Conservation (phyloP, 2,888 invertebrate genomes). For the Lymantria monacha region DNA sequence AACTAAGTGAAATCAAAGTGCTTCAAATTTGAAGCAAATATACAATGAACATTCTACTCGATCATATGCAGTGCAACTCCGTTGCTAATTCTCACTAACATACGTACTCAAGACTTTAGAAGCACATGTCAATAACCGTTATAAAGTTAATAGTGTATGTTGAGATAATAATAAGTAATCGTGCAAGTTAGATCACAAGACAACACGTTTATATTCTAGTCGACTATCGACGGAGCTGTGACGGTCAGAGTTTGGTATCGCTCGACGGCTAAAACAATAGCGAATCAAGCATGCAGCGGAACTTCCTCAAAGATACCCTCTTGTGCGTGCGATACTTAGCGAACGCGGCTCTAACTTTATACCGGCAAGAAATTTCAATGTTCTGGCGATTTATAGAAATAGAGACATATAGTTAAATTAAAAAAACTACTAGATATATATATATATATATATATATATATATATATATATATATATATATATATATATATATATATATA, state of each 20-base stretch:
- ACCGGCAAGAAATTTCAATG: constrained; percentile 57
- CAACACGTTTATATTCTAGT: constrained; percentile 62
- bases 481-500: too few species aligned
- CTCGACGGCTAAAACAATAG: constrained; percentile 72
- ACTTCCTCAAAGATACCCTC: constrained; percentile 76
- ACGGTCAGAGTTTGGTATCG: constrained; percentile 68
- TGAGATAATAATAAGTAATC: constrained; percentile 72
- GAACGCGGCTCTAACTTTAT: constrained; percentile 71
- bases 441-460: too few species aligned
- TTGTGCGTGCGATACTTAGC: constrained; percentile 75
- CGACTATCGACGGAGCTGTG: constrained; percentile 41
- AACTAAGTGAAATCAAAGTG: too few species aligned
- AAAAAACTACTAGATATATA: too few species aligned
- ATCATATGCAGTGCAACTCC: constrained; percentile 10
- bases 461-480: too few species aligned
- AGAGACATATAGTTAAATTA: too few species aligned
- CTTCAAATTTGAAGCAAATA: too few species aligned
- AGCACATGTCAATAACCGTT: constrained; percentile 58
- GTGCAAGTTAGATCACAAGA: constrained; percentile 59
- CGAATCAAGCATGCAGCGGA: constrained; percentile 79
- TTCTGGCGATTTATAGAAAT: too few species aligned
- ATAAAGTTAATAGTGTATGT: constrained; percentile 62
- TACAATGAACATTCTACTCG: too few species aligned
- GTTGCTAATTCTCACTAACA: constrained; percentile 42
- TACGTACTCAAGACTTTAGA: constrained; percentile 43